A percentile compares a stretch with the other conserved stretches of the same genome.
phyloP scores from a whole-genome alignment of 2,797 vertebrate species.

The Pagetopsis macropterus region DNA sequence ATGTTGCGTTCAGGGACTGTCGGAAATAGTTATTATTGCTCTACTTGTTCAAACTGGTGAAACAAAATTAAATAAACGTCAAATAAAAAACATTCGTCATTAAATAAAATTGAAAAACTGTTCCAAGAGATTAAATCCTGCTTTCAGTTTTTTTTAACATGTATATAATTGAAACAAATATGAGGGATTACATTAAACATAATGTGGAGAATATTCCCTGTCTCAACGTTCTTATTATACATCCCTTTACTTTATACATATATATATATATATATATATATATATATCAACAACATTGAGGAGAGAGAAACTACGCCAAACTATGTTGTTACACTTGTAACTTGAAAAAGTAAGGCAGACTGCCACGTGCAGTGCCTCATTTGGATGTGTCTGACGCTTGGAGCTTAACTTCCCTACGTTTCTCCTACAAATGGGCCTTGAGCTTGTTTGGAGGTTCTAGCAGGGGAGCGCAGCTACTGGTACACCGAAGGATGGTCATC shows the following conservation, averaged over 20 bases:
- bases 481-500: conserved; percentile 92
- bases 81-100: too few species aligned
- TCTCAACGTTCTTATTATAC: too few species aligned
- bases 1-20: conserved; percentile 44
- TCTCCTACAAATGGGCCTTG: conserved; percentile 99
- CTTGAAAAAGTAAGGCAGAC: conserved; percentile 90
- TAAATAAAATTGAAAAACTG: not conserved
- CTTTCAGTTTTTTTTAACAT: too few species aligned
- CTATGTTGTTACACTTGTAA: too few species aligned
- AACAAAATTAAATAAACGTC: not conserved
- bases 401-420: conserved; percentile 99
- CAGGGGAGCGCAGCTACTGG: conserved; percentile 98
- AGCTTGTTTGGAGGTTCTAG: conserved; percentile 99
- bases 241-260: too few species aligned
- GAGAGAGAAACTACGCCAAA: too few species aligned
- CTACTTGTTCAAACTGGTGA: not conserved
- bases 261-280: too few species aligned
- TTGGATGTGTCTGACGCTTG: conserved; percentile 99
- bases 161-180: too few species aligned
- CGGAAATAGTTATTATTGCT: not conserved
- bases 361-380: conserved; percentile 97
- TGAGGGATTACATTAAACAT: too few species aligned
- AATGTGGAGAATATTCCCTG: too few species aligned
- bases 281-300: too few species aligned
- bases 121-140: not conserved